These are phyloP conservation scores for Aplidium turbinatum DNA, from an alignment of 23 tunicate genomes.

Conservation along the genomic window DNA sequence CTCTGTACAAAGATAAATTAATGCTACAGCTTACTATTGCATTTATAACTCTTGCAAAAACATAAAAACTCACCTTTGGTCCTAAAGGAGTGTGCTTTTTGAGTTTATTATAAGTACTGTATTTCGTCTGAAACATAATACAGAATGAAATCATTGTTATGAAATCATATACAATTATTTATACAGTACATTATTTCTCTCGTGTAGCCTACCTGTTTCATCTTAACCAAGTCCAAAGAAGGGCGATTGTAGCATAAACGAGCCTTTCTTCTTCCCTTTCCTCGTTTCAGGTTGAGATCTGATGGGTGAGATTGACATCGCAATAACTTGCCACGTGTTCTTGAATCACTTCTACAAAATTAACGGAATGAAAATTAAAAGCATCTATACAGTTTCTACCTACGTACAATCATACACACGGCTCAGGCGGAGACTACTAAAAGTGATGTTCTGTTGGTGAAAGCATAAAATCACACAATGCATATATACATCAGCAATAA, in stretches of 20 bases:
- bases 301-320: slow-evolving; percentile 81
- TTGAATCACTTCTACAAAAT: neutral
- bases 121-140: too few relatives aligned
- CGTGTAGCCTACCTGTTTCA: slow-evolving; percentile 71
- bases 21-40: too few relatives aligned
- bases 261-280: slow-evolving; percentile 17
- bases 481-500: too few relatives aligned
- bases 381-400: slow-evolving; percentile 1
- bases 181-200: too few relatives aligned
- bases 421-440: neutral
- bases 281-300: slow-evolving; percentile 54
- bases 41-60: too few relatives aligned
- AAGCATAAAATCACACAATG: neutral
- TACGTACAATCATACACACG: neutral
- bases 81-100: too few relatives aligned
- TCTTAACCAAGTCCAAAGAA: slow-evolving; percentile 60
- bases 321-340: slow-evolving; percentile 43
- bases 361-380: neutral
- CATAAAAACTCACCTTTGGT: too few relatives aligned
- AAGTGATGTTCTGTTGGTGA: neutral
- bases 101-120: too few relatives aligned
- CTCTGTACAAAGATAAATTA: too few relatives aligned
- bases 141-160: too few relatives aligned
- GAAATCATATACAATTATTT: too few relatives aligned
- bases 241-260: slow-evolving; percentile 44